These are phyloP conservation scores for Choloepus didactylus DNA, from an alignment of 2,797 vertebrate species.

Conservation along the genomic window DNA sequence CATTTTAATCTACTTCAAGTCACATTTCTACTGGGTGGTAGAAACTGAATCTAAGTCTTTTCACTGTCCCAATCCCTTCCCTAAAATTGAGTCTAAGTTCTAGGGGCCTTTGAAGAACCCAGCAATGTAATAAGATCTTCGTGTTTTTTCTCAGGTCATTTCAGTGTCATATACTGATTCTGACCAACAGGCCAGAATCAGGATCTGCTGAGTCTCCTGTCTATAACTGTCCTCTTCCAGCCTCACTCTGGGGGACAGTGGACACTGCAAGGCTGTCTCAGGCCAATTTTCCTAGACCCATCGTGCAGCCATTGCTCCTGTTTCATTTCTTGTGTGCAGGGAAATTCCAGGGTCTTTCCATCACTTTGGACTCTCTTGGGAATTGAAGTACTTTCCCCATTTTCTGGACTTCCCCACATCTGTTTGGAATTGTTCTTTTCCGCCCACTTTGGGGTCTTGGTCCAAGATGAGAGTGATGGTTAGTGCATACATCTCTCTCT, in stretches of 20 bases:
- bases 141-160: background rate
- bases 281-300: background rate
- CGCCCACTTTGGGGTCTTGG: background rate
- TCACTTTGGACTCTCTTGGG: background rate
- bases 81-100: background rate
- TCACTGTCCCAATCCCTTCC: background rate
- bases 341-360: background rate
- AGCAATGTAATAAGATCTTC: background rate
- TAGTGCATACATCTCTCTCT: background rate
- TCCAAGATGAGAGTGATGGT: background rate
- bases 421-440: background rate
- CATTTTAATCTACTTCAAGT: background rate
- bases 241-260: background rate
- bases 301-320: background rate
- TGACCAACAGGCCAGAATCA: background rate
- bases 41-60: background rate
- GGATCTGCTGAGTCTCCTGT: background rate
- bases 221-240: background rate
- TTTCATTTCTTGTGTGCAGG: background rate
- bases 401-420: background rate
- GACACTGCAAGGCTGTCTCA: background rate
- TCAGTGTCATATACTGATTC: background rate
- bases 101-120: background rate
- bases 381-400: background rate
- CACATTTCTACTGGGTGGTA: background rate